phyloP scores from a whole-genome alignment of 1,140 invertebrate species.

The Homalodisca vitripennis region DNA sequence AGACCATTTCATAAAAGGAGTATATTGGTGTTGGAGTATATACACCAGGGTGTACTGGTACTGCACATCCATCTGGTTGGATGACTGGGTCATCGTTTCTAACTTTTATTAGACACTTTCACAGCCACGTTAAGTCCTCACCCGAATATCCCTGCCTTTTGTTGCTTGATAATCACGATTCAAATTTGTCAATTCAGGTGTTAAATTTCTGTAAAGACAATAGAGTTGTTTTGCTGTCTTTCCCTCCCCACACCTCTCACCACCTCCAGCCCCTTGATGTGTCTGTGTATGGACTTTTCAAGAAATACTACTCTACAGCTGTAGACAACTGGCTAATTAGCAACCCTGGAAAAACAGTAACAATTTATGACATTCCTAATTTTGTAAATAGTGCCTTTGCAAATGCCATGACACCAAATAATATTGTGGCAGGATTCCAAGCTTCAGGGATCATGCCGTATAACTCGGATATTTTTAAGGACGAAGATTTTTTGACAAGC shows the following conservation, averaged over 20 bases:
- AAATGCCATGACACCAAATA: background rate
- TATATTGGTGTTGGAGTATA: no score
- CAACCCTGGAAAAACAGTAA: background rate
- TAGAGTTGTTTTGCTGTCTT: conserved; percentile 27
- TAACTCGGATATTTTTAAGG: no score
- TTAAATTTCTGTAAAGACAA: conserved; percentile 18
- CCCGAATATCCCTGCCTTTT: conserved; percentile 34
- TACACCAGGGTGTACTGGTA: conserved; percentile 44
- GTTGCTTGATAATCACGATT: conserved; percentile 32
- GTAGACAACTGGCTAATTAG: background rate
- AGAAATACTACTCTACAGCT: conserved; percentile 17
- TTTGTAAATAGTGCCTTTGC: background rate
- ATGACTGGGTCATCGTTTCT: conserved; percentile 48
- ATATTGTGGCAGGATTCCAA: no score
- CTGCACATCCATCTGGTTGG: conserved; percentile 47
- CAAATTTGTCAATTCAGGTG: conserved; percentile 20
- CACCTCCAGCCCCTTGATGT: conserved; percentile 38
- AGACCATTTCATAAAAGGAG: conserved; percentile 50
- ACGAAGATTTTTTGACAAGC: no score
- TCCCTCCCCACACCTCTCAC: conserved; percentile 38
- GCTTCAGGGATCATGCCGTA: no score
- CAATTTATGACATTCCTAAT: background rate
- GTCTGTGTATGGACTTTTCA: conserved; percentile 37
- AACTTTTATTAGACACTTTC: conserved; percentile 25
- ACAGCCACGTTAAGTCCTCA: conserved; percentile 16